phyloP scores from a whole-genome alignment of 2,888 invertebrate species.

The Griposia aprilina region DNA sequence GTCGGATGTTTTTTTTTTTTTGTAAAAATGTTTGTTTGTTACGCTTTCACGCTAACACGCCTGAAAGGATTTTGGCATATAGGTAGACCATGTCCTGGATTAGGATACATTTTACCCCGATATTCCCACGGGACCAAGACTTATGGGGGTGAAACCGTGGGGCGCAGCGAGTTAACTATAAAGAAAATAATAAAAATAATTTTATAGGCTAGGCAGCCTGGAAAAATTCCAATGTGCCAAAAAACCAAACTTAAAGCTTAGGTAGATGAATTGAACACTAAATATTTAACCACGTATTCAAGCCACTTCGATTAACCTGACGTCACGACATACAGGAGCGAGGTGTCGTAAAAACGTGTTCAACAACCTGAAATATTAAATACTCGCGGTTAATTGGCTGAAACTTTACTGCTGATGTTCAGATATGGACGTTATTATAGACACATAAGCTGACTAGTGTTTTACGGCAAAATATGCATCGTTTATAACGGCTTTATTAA shows the following conservation, averaged over 20 bases:
- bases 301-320: slow-evolving; percentile 55
- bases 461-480: slow-evolving; percentile 22
- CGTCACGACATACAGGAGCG: slow-evolving; percentile 37
- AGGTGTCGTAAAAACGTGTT: slow-evolving; percentile 63
- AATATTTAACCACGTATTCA: slow-evolving; percentile 34
- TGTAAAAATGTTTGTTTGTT: too few relatives aligned
- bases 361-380: slow-evolving; percentile 65
- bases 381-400: slow-evolving; percentile 61
- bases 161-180: too few relatives aligned
- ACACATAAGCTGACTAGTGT: slow-evolving; percentile 39
- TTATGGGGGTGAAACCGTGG: too few relatives aligned
- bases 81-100: too few relatives aligned
- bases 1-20: too few relatives aligned
- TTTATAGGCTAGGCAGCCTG: too few relatives aligned
- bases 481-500: slow-evolving; percentile 9
- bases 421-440: slow-evolving; percentile 43
- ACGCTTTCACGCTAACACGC: too few relatives aligned
- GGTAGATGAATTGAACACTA: slow-evolving; percentile 19
- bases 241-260: slow-evolving; percentile 4
- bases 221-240: not conserved
- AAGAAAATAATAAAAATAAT: too few relatives aligned
- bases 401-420: slow-evolving; percentile 63
- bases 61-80: too few relatives aligned
- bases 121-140: too few relatives aligned
- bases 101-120: too few relatives aligned